Evolutionary conservation across 2,797 vertebrate species (phyloP).

Genomic region (Chrysocyon brachyurus): DNA sequence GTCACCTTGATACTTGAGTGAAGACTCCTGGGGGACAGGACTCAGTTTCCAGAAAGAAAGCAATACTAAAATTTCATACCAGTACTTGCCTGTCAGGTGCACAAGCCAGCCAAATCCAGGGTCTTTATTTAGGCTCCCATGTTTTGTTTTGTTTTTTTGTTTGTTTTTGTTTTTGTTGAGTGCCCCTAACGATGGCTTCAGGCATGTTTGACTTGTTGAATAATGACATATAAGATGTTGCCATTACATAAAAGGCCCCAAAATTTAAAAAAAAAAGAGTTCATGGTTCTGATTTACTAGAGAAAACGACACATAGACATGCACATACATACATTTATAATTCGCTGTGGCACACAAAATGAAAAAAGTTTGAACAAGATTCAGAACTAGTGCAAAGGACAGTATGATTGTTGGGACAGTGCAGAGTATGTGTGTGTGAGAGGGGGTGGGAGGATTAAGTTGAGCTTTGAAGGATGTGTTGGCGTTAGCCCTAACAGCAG

Average conservation of each 20-base stretch:
- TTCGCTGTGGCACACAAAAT: neutral
- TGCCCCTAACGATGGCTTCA: neutral
- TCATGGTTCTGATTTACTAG: neutral
- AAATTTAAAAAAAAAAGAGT: neutral
- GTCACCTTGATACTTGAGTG: neutral
- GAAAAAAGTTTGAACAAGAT: constrained; percentile 37
- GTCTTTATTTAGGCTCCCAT: neutral
- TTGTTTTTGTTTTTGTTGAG: neutral
- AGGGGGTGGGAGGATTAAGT: neutral
- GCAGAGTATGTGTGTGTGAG: neutral
- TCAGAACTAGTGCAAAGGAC: neutral
- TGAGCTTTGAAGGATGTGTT: neutral
- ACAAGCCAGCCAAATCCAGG: neutral
- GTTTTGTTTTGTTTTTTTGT: neutral
- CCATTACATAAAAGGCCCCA: neutral
- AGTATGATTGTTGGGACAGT: neutral
- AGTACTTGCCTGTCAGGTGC: neutral
- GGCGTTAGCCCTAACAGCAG: neutral
- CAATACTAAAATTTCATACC: neutral
- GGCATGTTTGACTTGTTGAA: neutral
- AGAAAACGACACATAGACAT: neutral
- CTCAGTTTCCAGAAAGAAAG: constrained; percentile 9
- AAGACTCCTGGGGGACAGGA: neutral
- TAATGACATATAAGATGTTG: constrained; percentile 26
- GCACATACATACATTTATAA: neutral